Base-by-base conservation (phyloP, 2,888 invertebrate species). In the Poecilobothrus nobilitatus region DNA sequence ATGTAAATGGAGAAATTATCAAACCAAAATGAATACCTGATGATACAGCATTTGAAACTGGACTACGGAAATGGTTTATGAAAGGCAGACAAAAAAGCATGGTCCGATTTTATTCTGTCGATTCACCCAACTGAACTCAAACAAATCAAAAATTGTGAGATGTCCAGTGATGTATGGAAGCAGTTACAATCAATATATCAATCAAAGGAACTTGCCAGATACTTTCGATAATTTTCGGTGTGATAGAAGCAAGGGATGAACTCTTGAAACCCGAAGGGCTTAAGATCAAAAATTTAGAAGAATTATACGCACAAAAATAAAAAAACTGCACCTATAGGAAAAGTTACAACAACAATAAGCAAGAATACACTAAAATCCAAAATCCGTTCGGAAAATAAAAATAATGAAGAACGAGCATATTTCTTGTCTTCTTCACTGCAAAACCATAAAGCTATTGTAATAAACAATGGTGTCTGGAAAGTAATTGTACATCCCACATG, bases 121-220 rank as follows among this genome's bases (percentile, higher is more conserved):
- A 34, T 34, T 34, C 8, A 7, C 34, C 70, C 74, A 33, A 65
- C 75, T 1, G 78, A 80, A 72, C 69, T 79, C 15, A 76, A 77
- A 53, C 74, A 76, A 68, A 70, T 79, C 2, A 75, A 76, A 53
- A 71, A 72, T 21, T 80, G 77, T 69, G 18, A 10, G 7, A 73
- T 69, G 34, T 74, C 80, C 2, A 74, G 73, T 8, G 75, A 76
- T 18, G 72, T 80, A 22, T 82, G 81, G 82, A 20, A 71, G 5
- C 80, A 75, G 69, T 72, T 82, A 21, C 70, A 78, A 66, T 41
- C 65, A 3, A 78, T 78, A 21, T 79, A 78, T 66, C 75, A 78
- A 71, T 80, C 79, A n/a, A 75, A 74, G 64, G 80, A 79, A 4
- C 79, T 79, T 1, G 61, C 76, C 77, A 8, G 34, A 70, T 2